Evolutionary conservation across 2,113 vertebrate species (phyloP).

Genomic region (Dinomys branickii): DNA sequence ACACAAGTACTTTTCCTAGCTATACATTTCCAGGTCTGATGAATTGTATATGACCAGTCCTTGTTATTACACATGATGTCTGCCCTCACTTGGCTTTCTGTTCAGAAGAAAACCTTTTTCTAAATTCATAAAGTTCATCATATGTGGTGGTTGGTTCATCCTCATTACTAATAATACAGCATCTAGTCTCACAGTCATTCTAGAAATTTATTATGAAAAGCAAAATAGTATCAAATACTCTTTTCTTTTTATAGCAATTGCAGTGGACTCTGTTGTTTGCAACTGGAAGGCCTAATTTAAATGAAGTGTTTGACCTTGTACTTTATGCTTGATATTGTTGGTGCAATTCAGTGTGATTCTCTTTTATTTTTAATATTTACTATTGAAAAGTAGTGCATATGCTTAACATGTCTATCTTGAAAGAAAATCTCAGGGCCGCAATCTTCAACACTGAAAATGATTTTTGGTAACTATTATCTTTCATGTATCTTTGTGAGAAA

Average conservation of each 20-base stretch:
- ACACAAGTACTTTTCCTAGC: neutral
- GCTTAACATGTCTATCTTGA: neutral
- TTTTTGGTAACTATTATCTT: neutral
- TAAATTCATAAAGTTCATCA: neutral
- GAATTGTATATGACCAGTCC: neutral
- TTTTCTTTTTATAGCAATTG: neutral
- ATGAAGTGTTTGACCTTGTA: neutral
- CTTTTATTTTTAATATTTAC: neutral
- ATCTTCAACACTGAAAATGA: slow-evolving; percentile 1
- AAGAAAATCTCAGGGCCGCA: neutral
- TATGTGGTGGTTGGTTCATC: neutral
- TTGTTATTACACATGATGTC: neutral
- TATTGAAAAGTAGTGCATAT: neutral
- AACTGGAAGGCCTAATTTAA: neutral
- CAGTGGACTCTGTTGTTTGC: neutral
- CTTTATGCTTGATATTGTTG: neutral
- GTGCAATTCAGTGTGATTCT: neutral
- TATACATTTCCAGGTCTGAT: neutral
- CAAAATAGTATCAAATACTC: neutral
- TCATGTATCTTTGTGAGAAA: neutral
- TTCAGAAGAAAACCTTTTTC: neutral
- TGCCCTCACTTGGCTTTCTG: neutral
- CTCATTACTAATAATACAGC: neutral
- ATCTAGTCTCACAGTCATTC: neutral
- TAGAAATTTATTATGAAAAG: neutral